These are phyloP conservation scores for Drosophila repletoides DNA, from an alignment of 1,140 invertebrate genomes.

Conservation along the genomic window DNA sequence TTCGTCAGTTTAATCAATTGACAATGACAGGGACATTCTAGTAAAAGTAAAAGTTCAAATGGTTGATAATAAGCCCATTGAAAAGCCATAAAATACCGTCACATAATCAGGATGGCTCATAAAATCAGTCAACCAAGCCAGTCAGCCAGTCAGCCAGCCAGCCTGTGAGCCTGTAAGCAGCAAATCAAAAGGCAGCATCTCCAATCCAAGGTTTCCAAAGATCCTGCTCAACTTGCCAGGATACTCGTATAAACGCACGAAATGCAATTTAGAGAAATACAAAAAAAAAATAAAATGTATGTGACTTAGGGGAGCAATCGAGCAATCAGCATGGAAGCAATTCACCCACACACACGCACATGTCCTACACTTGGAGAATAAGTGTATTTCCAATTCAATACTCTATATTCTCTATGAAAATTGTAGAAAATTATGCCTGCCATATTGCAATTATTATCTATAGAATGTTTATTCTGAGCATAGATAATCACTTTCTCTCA, in stretches of 20 bases:
- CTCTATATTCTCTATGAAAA: too few relatives aligned
- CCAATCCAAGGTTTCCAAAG: background rate
- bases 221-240: background rate
- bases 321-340: conserved; percentile 61
- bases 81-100: conserved; percentile 62
- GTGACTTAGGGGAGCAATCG: conserved; percentile 74
- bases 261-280: conserved; percentile 66
- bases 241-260: conserved; percentile 3
- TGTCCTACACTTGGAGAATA: background rate
- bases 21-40: conserved; percentile 38
- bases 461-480: too few relatives aligned
- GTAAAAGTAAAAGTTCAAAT: conserved; percentile 10
- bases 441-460: too few relatives aligned
- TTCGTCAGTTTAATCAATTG: conserved; percentile 55
- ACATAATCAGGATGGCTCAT: conserved; percentile 58
- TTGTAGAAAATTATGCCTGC: too few relatives aligned
- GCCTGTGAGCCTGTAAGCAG: conserved; percentile 31
- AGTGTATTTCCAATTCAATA: too few relatives aligned
- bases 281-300: conserved; percentile 56
- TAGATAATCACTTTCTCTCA: too few relatives aligned
- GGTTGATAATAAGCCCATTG: conserved; percentile 63
- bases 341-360: background rate
- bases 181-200: background rate
- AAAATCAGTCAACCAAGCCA: conserved; percentile 42
- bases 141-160: conserved; percentile 33